Conservation (phyloP, 64 coral and sea anemone genomes). For the Cladopsammia gracilis region DNA sequence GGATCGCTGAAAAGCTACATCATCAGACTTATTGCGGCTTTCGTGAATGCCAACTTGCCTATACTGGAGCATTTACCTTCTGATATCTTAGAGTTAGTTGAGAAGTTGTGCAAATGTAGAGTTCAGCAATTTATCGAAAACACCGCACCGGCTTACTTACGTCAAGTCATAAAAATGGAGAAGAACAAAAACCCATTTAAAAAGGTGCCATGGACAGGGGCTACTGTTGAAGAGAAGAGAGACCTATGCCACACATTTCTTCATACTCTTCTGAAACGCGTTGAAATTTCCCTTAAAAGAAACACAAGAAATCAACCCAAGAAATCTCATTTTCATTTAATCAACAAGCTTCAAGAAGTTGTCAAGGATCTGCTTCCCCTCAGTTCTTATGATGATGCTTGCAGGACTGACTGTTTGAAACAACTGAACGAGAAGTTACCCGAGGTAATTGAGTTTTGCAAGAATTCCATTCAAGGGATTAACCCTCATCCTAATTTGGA, state of each 20-base stretch:
- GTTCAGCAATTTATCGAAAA: neutral
- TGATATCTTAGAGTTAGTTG: neutral
- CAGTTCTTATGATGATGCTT: neutral
- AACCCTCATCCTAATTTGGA: conserved; percentile 29
- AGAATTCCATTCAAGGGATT: neutral
- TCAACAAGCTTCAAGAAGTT: neutral
- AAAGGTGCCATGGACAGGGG: neutral
- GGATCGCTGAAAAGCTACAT: neutral
- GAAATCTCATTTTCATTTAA: neutral
- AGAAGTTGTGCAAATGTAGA: neutral
- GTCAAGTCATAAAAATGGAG: neutral
- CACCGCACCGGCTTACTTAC: neutral
- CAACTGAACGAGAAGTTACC: neutral
- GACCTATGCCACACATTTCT: neutral
- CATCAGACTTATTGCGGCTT: neutral
- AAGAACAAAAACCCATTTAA: neutral
- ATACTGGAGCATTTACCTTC: neutral
- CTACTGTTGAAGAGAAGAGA: neutral
- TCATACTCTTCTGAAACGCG: neutral
- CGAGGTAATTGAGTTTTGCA: neutral
- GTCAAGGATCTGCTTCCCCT: neutral
- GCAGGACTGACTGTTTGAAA: neutral
- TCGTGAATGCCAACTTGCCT: neutral
- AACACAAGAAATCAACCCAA: neutral
- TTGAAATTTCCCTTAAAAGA: neutral